phyloP scores from a whole-genome alignment of 35 echinoderm and acorn worm species.

The Lytechinus variegatus region DNA sequence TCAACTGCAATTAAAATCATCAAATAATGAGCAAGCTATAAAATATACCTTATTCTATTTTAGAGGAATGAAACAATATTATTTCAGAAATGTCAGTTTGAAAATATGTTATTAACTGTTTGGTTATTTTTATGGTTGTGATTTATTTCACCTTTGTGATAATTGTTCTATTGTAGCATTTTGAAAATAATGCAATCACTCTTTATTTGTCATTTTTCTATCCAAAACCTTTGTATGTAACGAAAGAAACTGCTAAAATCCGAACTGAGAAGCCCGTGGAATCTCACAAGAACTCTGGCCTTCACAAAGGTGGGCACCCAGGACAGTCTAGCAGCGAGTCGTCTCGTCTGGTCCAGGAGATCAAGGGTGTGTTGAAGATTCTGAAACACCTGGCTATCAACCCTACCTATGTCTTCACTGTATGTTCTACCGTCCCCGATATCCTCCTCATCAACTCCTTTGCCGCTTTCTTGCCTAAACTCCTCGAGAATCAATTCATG shows the following conservation, averaged over 20 bases:
- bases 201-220: neutral
- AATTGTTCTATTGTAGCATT: too few species aligned
- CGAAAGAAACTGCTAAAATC: slow-evolving; percentile 53
- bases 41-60: too few species aligned
- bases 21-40: too few species aligned
- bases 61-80: too few species aligned
- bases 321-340: neutral
- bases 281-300: slow-evolving; percentile 43
- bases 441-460: slow-evolving; percentile 58
- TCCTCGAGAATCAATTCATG: slow-evolving; percentile 69
- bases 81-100: too few species aligned
- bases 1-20: too few species aligned
- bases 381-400: slow-evolving; percentile 61
- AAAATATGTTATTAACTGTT: too few species aligned
- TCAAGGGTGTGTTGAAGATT: slow-evolving; percentile 33
- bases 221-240: neutral
- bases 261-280: slow-evolving; percentile 61
- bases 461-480: slow-evolving; percentile 64
- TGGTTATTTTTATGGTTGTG: too few species aligned
- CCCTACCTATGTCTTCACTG: slow-evolving; percentile 64
- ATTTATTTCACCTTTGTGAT: too few species aligned
- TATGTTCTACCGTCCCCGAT: slow-evolving; percentile 37
- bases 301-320: neutral
- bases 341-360: neutral
- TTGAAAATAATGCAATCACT: neutral